A percentile compares a stretch with the other conserved stretches of the same genome.
phyloP scores from a whole-genome alignment of 2,113 vertebrate genomes.

The Pristiophorus japonicus region DNA sequence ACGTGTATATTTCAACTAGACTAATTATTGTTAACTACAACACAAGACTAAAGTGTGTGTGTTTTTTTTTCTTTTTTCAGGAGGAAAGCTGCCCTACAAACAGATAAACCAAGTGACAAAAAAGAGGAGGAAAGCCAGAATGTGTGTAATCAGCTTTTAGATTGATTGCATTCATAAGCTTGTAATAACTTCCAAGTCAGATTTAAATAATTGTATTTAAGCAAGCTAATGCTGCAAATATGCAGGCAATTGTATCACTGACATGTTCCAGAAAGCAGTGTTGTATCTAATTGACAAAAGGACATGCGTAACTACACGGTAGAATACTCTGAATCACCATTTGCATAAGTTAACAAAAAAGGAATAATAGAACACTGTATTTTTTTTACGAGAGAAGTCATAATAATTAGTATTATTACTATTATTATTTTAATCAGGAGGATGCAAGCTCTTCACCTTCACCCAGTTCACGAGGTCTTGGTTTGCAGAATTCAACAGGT shows the following conservation, averaged over 20 bases:
- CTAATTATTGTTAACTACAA: not conserved
- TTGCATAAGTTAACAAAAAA: not conserved
- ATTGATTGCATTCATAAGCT: not conserved
- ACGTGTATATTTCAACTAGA: not conserved
- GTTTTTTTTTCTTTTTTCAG: conserved; percentile 50
- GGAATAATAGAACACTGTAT: not conserved
- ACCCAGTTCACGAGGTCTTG: conserved; percentile 65
- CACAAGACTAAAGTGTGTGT: not conserved
- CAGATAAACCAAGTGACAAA: conserved; percentile 86
- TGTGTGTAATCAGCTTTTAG: conserved; percentile 61
- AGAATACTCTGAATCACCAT: not conserved
- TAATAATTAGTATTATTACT: not conserved
- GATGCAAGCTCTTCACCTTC: conserved; percentile 79
- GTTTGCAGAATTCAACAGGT: conserved; percentile 82
- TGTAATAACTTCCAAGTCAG: not conserved
- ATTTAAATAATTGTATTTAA: not conserved
- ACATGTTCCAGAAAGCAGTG: not conserved
- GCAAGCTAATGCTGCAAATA: not conserved
- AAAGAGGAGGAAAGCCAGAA: conserved; percentile 86
- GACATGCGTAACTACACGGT: not conserved
- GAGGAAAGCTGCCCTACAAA: conserved; percentile 92
- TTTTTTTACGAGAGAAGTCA: too few species aligned
- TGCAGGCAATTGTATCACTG: not conserved
- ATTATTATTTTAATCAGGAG: conserved; percentile 59
- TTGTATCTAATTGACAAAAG: not conserved